Base-by-base conservation (phyloP, 1,140 invertebrate species). In the Penaeus chinensis region DNA sequence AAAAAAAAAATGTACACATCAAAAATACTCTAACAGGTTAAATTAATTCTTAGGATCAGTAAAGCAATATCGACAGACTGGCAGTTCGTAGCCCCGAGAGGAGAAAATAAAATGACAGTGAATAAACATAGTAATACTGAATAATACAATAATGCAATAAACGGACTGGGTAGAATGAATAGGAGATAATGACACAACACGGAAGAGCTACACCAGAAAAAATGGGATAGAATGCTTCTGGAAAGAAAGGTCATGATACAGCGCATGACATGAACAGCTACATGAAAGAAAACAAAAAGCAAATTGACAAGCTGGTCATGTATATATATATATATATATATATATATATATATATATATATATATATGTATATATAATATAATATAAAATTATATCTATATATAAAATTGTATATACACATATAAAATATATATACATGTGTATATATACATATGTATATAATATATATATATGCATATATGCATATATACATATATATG, bases 341-440 rank as follows among this genome's bases (percentile, higher is more conserved):
- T 77, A 77, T 77, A 77, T 27, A 77, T 77, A 77, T 77, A 77
- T 77, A 77, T 77, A 77, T 77, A 77, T 77, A 77, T 77, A 77
- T 77, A 77, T 77, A 77, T 77, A 77, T 77, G 42, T 77, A 77
- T 77, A 77, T 77, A 77, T 77, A 77, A 27, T 27, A 27, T 27
- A 27, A 77, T 77, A 77, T 77, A 10, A 3, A 27, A 32, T 5
- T 10, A 76, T 27, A 76, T 76, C 1, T 37, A 76, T 7, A 77
- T 47, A 77, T 24, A 77, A 20, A 77, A 5, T 27, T 47, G 42
- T 47, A 77, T 47, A 77, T 47, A 47, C 42, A 77, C 22, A 77
- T 47, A 77, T 47, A n/a, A n/a, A n/a, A 77, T 47, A 7, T 47
- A 77, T 20, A 77, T 47, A 77, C 32, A 77, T 47, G 42, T 47